Evolutionary conservation across 2,113 vertebrate genomes (phyloP).

Genomic region (Oreamnos americanus): DNA sequence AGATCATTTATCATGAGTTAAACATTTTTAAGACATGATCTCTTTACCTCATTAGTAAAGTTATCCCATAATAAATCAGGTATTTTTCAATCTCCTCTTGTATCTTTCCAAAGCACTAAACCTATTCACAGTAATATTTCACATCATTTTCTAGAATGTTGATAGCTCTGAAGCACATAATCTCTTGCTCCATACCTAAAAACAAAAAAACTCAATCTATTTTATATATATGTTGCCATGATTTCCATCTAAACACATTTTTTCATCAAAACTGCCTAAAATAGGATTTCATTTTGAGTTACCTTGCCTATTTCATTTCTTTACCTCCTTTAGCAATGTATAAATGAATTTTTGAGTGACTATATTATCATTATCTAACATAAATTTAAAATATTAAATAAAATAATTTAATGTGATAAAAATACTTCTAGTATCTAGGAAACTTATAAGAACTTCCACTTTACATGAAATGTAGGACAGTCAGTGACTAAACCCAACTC

Average conservation of each 20-base stretch:
- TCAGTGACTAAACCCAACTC: neutral
- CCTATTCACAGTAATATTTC: neutral
- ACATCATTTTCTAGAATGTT: neutral
- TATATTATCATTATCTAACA: neutral
- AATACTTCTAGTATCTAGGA: neutral
- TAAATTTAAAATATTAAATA: neutral
- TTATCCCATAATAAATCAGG: neutral
- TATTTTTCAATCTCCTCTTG: neutral
- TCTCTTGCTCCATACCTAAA: neutral
- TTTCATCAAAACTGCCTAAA: conserved; percentile 1
- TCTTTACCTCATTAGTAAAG: neutral
- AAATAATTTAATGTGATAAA: neutral
- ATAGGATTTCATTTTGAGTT: neutral
- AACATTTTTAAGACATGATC: neutral
- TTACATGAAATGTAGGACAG: neutral
- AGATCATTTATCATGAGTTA: neutral
- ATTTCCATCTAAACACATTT: neutral
- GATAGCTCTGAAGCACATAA: neutral
- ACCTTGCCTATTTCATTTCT: neutral
- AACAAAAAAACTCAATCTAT: neutral
- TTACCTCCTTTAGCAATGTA: neutral
- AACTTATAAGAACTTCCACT: neutral
- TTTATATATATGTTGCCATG: neutral
- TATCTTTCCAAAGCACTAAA: neutral
- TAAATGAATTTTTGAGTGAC: neutral